Evolutionary conservation across 2,113 vertebrate genomes (phyloP).

Genomic region (Epinephelus cyanopodus): DNA sequence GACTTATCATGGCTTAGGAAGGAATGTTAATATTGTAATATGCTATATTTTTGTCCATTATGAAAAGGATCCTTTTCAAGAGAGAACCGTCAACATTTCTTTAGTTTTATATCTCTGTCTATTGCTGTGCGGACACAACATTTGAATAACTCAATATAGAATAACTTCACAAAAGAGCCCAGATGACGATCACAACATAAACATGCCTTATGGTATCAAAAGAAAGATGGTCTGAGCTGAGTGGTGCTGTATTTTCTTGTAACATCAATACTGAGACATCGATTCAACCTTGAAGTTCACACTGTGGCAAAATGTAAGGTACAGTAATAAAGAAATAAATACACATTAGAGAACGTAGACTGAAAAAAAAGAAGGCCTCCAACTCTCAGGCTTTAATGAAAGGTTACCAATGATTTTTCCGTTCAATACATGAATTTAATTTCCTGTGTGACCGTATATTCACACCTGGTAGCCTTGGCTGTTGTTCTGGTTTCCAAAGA

Average conservation of each 20-base stretch:
- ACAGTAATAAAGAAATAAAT: constrained; percentile 1
- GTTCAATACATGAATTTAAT: background rate
- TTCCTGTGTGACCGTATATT: background rate
- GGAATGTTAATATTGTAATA: too few relatives aligned
- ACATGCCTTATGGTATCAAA: too few relatives aligned
- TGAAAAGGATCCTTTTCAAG: too few relatives aligned
- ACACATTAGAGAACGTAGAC: background rate
- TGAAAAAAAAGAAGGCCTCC: background rate
- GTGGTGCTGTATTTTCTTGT: background rate
- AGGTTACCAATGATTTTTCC: background rate
- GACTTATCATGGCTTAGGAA: too few relatives aligned
- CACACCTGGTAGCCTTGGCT: constrained; percentile 95
- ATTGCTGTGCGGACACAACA: too few relatives aligned
- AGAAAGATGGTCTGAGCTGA: background rate
- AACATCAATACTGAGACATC: background rate
- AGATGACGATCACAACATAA: too few relatives aligned
- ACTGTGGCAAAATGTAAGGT: background rate
- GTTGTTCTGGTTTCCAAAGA: constrained; percentile 95
- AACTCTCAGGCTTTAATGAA: background rate
- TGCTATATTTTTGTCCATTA: too few relatives aligned
- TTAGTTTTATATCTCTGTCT: too few relatives aligned
- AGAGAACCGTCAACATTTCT: too few relatives aligned
- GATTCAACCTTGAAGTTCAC: background rate
- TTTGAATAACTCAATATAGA: too few relatives aligned
- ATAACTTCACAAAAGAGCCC: too few relatives aligned